Conservation (phyloP, 2,797 vertebrate genomes). For the Dryobates pubescens region DNA sequence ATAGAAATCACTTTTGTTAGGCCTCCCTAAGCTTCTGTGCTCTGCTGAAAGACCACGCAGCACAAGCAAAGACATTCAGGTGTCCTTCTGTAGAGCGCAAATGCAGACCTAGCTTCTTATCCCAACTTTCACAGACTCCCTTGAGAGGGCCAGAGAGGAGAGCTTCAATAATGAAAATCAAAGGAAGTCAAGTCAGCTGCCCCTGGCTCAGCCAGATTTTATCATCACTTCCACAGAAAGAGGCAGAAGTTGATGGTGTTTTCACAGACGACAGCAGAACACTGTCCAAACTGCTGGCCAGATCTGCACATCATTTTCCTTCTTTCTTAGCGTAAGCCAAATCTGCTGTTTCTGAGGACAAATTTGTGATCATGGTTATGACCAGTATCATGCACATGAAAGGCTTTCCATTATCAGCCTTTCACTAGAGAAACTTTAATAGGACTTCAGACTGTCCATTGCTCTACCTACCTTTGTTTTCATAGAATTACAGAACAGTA, state of each 20-base stretch:
- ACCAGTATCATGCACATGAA: not conserved
- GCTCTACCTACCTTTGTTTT: not conserved
- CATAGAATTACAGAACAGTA: too few relatives aligned
- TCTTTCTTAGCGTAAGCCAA: not conserved
- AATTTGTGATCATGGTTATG: not conserved
- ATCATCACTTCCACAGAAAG: not conserved
- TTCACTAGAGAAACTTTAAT: not conserved
- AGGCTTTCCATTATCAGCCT: not conserved
- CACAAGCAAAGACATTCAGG: not conserved
- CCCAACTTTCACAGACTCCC: not conserved
- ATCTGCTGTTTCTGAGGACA: not conserved
- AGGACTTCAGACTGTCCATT: not conserved
- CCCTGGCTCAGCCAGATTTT: not conserved
- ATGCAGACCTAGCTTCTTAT: not conserved
- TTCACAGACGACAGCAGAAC: not conserved
- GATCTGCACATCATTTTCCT: not conserved
- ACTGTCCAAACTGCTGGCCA: not conserved
- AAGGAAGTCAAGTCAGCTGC: not conserved
- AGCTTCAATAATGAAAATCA: not conserved
- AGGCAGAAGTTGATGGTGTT: not conserved
- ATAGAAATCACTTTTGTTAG: not conserved
- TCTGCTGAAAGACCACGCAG: not conserved
- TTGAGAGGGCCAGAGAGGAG: not conserved
- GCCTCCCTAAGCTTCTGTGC: not conserved
- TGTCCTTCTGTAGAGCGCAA: not conserved